phyloP scores from a whole-genome alignment of 2,113 vertebrate species.

The Cyanistes caeruleus region DNA sequence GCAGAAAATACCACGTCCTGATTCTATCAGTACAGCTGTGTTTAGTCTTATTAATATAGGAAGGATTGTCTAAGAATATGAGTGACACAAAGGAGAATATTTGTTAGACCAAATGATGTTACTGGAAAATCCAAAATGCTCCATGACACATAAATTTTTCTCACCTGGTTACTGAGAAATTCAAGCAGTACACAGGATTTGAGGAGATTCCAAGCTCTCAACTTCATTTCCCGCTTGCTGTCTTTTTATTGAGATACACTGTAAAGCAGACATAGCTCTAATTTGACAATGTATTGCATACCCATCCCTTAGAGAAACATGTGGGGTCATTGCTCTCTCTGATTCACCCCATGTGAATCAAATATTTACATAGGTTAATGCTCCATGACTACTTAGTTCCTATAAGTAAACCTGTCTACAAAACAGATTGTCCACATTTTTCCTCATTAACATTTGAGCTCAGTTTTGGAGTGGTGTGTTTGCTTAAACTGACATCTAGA shows the following conservation, averaged over 20 bases:
- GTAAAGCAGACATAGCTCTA: not conserved
- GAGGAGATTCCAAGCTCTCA: not conserved
- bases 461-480: not conserved
- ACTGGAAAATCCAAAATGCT: not conserved
- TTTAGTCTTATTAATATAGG: not conserved
- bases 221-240: not conserved
- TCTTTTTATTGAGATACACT: not conserved
- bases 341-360: not conserved
- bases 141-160: not conserved
- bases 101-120: not conserved
- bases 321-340: not conserved
- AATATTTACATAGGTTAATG: not conserved
- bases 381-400: not conserved
- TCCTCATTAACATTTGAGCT: not conserved
- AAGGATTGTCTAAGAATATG: not conserved
- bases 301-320: not conserved
- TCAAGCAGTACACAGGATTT: not conserved
- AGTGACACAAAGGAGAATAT: not conserved
- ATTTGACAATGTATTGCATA: rapidly evolving
- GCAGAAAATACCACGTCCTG: not conserved
- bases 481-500: not conserved
- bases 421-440: not conserved
- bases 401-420: not conserved
- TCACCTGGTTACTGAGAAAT: not conserved
- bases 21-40: not conserved